These are phyloP conservation scores for Chrysopa pallens DNA, from an alignment of 1,140 invertebrate genomes.

Conservation along the genomic window DNA sequence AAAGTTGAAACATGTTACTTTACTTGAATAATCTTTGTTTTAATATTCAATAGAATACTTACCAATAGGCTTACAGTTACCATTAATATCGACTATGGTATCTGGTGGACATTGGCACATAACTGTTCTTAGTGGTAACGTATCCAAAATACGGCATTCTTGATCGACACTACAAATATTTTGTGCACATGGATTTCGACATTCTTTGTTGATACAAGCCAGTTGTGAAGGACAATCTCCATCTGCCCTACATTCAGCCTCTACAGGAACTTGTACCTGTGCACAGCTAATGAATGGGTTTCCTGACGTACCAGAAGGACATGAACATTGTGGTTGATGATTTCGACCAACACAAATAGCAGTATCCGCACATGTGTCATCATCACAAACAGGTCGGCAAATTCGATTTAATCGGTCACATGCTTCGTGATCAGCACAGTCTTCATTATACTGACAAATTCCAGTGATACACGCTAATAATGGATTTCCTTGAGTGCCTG, in stretches of 20 bases:
- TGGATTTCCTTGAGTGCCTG: conserved; percentile 69
- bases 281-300: conserved; percentile 63
- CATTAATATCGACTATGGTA: conserved; percentile 38
- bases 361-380: conserved; percentile 51
- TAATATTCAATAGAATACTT: conserved; percentile 7
- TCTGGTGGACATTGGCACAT: conserved; percentile 67
- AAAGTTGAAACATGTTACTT: no score
- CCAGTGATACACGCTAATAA: conserved; percentile 61
- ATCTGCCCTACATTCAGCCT: conserved; percentile 47
- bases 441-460: conserved; percentile 74
- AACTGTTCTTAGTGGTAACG: conserved; percentile 57
- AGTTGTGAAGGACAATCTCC: conserved; percentile 51
- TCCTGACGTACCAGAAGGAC: conserved; percentile 51
- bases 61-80: conserved; percentile 41
- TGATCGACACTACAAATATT: conserved; percentile 55
- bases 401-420: conserved; percentile 71
- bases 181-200: conserved; percentile 54
- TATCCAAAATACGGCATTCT: conserved; percentile 58
- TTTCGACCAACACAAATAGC: conserved; percentile 53
- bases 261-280: conserved; percentile 13
- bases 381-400: conserved; percentile 64
- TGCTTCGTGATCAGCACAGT: conserved; percentile 69
- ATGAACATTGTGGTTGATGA: conserved; percentile 64
- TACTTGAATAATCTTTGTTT: no score
- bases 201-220: conserved; percentile 59